Evolutionary conservation across 2,888 invertebrate species (phyloP), one percentile per base, ranked within the genome.

Genomic region (Blastobasis adustella): DNA sequence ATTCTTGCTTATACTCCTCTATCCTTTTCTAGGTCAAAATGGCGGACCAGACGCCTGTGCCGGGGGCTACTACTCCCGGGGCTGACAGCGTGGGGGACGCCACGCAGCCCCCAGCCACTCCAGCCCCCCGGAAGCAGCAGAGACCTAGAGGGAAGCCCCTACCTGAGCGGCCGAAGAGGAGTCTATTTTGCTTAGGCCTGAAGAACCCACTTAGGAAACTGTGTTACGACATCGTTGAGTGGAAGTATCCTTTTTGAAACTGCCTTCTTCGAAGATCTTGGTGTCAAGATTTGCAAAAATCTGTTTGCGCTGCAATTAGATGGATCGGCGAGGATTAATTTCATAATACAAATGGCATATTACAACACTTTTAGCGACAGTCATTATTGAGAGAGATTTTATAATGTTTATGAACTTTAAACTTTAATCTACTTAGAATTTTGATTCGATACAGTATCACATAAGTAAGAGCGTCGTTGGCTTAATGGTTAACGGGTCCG

Each of bases 141-240:
- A 90, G 94, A 63, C 92, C 94, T 56, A 91, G 92, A 23, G 95
- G 94, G 54, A 96, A 96, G 74, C 94, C 94, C 51, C 94, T 94
- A 65, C 96, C 96, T 9, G 97, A 97, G 84, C 92, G 98, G 69
- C 98, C 98, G 5, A 93, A 93, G 67, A 90, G 98, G 63, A 97
- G 98, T 49, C 92, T 99, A 51, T 94, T 98, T 75, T 98, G 98
- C 79, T 90, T 99, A 60, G 92, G 93, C 59, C 91, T 98, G 59
- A 96, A 96, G 81, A 99, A 99, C 88, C 98, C 98, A 9, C 74
- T 99, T 57, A 92, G 99, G 65, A 98, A 97, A 79, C 87, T 98
- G 68, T 99, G 98, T 89, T 98, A 98, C 79, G 94, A 93, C 75
- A 94, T 99, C 66, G 97, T 98, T 55, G 99, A 99, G 88, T 99